Conservation (phyloP, 2,888 invertebrate species). For the Sclerodermus sp. region DNA sequence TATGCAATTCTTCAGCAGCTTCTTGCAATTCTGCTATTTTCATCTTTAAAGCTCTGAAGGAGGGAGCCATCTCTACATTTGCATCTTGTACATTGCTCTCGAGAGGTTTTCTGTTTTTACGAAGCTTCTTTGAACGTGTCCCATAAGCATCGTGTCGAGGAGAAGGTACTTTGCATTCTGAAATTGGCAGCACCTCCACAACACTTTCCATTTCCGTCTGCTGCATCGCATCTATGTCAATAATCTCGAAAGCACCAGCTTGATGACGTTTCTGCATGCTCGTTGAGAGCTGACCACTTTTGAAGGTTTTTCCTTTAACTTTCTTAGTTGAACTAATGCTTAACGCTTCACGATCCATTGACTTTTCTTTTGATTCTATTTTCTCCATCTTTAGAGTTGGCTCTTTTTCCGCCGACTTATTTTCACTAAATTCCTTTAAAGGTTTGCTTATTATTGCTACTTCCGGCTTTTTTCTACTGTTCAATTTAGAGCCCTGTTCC, state of each 20-base stretch:
- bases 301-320: slow-evolving; percentile 6
- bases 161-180: slow-evolving; percentile 42
- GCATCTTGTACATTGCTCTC: slow-evolving; percentile 18
- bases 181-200: slow-evolving; percentile 9
- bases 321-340: slow-evolving; percentile 11
- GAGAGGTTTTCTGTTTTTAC: slow-evolving; percentile 26
- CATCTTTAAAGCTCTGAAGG: slow-evolving; percentile 9
- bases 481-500: slow-evolving; percentile 15
- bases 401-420: no score
- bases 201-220: slow-evolving; percentile 37
- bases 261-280: slow-evolving; percentile 12
- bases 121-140: slow-evolving; percentile 32
- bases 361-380: slow-evolving; percentile 26
- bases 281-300: slow-evolving; percentile 1
- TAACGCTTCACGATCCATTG: slow-evolving; percentile 16
- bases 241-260: slow-evolving; percentile 39
- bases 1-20: not conserved
- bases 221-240: slow-evolving; percentile 48
- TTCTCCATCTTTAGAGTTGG: slow-evolving; percentile 37
- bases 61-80: not conserved
- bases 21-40: slow-evolving; percentile 12
- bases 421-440: slow-evolving; percentile 24
- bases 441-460: slow-evolving; percentile 36
- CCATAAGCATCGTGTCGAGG: slow-evolving; percentile 22
- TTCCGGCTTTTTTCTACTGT: slow-evolving; percentile 37